Conservation (phyloP, 2,888 invertebrate species). For the Drosophila ochracea region DNA sequence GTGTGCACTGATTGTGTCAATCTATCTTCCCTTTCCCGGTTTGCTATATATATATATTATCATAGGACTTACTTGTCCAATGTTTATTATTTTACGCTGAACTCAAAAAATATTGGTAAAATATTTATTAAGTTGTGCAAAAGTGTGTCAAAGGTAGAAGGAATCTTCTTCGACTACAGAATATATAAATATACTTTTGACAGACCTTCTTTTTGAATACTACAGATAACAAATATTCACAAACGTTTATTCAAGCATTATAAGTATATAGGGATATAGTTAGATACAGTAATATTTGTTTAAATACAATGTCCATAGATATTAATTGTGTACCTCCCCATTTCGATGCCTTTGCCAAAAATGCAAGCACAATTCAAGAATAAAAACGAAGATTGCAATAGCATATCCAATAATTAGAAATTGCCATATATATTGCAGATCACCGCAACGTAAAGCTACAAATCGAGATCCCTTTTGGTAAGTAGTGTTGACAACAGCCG, state of each 20-base stretch:
- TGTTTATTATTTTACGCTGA: too few relatives aligned
- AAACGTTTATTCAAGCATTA: neutral
- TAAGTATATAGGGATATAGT: neutral
- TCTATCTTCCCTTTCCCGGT: too few relatives aligned
- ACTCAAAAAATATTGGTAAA: too few relatives aligned
- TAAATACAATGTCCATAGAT: too few relatives aligned
- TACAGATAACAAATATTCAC: neutral
- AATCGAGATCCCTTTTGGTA: fast-evolving
- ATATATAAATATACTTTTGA: neutral
- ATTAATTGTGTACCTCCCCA: neutral
- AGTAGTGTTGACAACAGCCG: neutral
- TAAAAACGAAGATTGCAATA: neutral
- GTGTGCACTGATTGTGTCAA: too few relatives aligned
- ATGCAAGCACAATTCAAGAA: conserved; percentile 16
- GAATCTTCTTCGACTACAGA: too few relatives aligned
- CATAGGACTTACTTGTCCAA: too few relatives aligned
- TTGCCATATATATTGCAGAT: neutral
- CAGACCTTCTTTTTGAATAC: neutral
- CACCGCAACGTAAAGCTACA: neutral
- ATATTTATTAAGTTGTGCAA: too few relatives aligned
- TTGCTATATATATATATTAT: too few relatives aligned
- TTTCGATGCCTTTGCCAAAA: neutral
- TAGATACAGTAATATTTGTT: too few relatives aligned
- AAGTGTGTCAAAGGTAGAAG: too few relatives aligned
- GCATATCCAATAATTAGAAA: fast-evolving